Evolutionary conservation across 1,140 invertebrate species (phyloP), one percentile per base, ranked within the genome.

Genomic region (Euwallacea similis): DNA sequence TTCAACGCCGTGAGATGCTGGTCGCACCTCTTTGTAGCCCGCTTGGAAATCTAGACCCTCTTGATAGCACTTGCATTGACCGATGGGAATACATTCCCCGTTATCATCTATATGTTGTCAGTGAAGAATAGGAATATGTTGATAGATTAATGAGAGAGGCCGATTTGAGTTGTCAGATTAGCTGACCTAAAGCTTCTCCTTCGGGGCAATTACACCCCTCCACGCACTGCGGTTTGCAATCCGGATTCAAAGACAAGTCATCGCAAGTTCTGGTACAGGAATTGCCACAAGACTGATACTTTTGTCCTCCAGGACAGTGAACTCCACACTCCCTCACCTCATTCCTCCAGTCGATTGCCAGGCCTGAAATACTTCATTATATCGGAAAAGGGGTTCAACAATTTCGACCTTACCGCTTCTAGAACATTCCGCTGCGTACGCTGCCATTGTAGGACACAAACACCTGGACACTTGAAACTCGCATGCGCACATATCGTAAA

Each of bases 401-500:
- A 33, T 33, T 33, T 33, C 21, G 21, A 33, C 21, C 21, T 33
- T 4, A 9, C 90, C 92, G 69, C 87, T 83, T 9, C 85, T 82
- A 42, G 91, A 87, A 82, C 95, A 97, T 69, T 91, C 88, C 58
- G 88, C 87, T 9, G 90, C 93, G 81, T 96, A 96, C 54, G 90
- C 87, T 0, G 91, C 88, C 2, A 96, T 78, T 7, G 90, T 89
- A 6, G 93, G 91, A 80, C 94, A 96, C 56, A 95, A 84, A 78
- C 94, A 96, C 21, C 86, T 84, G 13, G 86, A 80, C 3, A 86
- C 78, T 61, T 86, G 87, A 21, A 83, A 82, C 61, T 88, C 86
- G 80, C 94, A 96, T 10, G 91, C 88, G 78, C 94, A 97, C 81
- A 95, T 88, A 79, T 96, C 95, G 81, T 91, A 94, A 70, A 94